Base-by-base conservation (phyloP, 2,888 invertebrate species). In the Notocelia uddmanniana region DNA sequence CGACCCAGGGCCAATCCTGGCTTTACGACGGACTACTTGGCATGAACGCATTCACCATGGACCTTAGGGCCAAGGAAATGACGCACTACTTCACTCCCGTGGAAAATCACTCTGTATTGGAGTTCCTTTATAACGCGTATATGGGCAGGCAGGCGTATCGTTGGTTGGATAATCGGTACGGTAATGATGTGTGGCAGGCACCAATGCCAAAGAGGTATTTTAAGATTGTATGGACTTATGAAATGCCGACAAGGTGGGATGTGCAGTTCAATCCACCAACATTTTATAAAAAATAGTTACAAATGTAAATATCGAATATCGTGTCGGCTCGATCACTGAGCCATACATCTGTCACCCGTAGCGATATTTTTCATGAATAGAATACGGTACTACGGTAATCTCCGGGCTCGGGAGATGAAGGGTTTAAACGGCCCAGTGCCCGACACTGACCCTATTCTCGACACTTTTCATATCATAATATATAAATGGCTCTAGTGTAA, bases 41-140 rank as follows among this genome's bases (percentile, higher is more conserved):
- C 0, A 9, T 68, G 8, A 9, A 52, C 21, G 41, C 68, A 6
- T 68, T 68, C 18, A 52, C 68, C 3, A 54, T 52, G 60, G 60
- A 59, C 23, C 41, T 68, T 0, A 48, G 68, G 15, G 68, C 68
- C 1, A 59, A 59, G 2, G 52, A 60, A 19, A 18, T 68, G 0
- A 68, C 68, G 0, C 68, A 68, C 19, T 68, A 68, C 41, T 68
- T 68, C 60, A 68, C 68, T 3, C 68, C 68, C 0, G 0, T 68
- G 0, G 68, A 68, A 18, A 68, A 68, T 19, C 68, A 68, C 8
- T 23, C 52, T 0, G 68, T 60, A 0, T 23, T 68, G 0, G 23
- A 37, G 10, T 68, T 50, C 21, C 18, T 68, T 3, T 68, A 68
- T 18, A 52, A 59, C 18, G 68, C 68, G 0, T 68, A 68, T 19